Conservation (phyloP, 1,140 invertebrate species). For the Grapholita molesta region DNA sequence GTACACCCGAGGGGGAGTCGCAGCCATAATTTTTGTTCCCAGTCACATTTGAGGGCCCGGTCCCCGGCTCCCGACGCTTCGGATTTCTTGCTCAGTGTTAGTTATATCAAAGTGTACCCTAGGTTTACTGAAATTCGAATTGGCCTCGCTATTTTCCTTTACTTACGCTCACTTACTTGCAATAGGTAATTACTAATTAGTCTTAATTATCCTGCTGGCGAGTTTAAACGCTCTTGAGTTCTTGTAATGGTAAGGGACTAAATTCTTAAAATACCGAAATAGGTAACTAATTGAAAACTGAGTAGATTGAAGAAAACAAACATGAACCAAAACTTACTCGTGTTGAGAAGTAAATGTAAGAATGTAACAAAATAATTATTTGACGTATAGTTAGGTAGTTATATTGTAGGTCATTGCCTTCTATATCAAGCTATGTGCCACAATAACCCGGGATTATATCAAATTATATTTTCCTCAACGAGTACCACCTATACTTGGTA, state of each 20-base stretch:
- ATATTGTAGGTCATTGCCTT: not conserved
- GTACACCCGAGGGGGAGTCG: constrained; percentile 22
- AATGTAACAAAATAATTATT: not conserved
- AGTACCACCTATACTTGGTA: too few relatives aligned
- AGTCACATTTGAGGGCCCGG: constrained; percentile 32
- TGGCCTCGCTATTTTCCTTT: not conserved
- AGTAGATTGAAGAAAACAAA: too few relatives aligned
- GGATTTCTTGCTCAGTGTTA: not conserved
- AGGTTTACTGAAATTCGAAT: not conserved
- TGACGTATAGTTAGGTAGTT: not conserved
- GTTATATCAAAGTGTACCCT: not conserved
- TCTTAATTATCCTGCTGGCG: not conserved
- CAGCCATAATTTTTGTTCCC: constrained; percentile 42
- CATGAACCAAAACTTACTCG: not conserved
- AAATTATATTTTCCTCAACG: not conserved
- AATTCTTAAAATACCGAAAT: not conserved
- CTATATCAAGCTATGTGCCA: not conserved
- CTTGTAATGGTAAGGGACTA: not conserved
- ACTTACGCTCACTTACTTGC: not conserved
- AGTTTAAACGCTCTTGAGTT: not conserved
- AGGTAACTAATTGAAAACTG: not conserved
- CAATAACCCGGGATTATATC: not conserved
- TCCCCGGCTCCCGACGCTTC: constrained; percentile 7
- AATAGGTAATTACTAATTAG: constrained; percentile 13
- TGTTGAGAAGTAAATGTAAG: not conserved